These are phyloP conservation scores for Agapornis canus DNA, from an alignment of 2,797 vertebrate species.

Conservation along the genomic window DNA sequence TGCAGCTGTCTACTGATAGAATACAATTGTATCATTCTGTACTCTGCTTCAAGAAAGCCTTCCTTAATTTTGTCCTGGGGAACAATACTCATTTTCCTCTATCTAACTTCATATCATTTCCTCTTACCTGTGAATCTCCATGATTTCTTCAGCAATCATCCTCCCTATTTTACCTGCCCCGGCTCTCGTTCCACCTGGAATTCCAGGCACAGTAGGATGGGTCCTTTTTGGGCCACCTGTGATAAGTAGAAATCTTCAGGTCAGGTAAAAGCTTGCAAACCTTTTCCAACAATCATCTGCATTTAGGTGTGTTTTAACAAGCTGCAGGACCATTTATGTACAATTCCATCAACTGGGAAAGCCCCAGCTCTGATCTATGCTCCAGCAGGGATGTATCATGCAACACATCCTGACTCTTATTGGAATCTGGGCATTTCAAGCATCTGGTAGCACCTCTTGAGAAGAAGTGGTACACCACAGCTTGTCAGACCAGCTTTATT, in stretches of 20 bases:
- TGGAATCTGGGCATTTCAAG: not conserved
- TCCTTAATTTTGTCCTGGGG: not conserved
- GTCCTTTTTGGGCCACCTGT: slow-evolving; percentile 88
- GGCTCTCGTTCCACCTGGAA: slow-evolving; percentile 94
- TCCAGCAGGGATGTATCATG: not conserved
- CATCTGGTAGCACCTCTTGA: not conserved
- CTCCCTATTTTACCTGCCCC: slow-evolving; percentile 98
- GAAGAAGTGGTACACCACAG: not conserved
- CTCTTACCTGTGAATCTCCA: slow-evolving; percentile 96
- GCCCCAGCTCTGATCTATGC: not conserved
- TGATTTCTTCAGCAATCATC: slow-evolving; percentile 98
- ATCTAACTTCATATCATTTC: not conserved
- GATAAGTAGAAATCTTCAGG: not conserved
- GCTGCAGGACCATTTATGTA: not conserved
- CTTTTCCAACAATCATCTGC: not conserved
- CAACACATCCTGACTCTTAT: not conserved
- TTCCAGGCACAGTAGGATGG: slow-evolving; percentile 92
- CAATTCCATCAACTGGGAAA: not conserved
- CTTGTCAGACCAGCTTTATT: not conserved
- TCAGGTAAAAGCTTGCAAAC: not conserved
- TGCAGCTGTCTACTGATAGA: not conserved
- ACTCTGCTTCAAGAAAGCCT: not conserved
- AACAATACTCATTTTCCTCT: not conserved
- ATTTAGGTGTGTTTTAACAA: not conserved
- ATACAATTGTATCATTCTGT: not conserved